Base-by-base conservation (phyloP, 2,888 invertebrate genomes). In the Pristionchus fissidentatus region DNA sequence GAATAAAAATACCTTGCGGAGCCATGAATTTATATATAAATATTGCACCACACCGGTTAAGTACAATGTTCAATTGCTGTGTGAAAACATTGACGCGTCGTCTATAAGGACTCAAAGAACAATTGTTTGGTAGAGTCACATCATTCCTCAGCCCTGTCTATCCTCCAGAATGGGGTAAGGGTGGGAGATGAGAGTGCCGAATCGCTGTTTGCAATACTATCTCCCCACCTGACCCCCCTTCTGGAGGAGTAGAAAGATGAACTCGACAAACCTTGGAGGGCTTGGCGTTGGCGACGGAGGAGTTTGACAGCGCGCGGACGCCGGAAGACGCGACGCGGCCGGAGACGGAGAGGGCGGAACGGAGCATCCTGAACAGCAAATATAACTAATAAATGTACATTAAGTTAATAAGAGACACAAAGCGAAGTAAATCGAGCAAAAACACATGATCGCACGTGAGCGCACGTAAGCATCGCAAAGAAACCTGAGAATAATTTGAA, bases 281-380 rank as follows among this genome's bases (percentile, higher is more conserved):
- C 41, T 57, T 78, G 26, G 57, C 13, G 41, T 62, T 41, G 38
- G 46, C 60, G 22, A 49, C 62, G 35, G 62, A 13, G 41, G 79
- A 43, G 55, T 38, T 57, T 29, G 79, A 79, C 55, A 79, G 41
- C 26, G 79, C n/a, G n/a, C 79, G 79, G 32, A 41, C 57, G 41
- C 79, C 79, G 13, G 79, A 22, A n/a, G n/a, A n/a, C 26, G 79
- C 79, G 41, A 79, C 29, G 26, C 79, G 79, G 57, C 55, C 32
- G 5, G 79, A 79, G 57, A 79, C 79, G 41, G 79, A 55, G 41
- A 81, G 43, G 22, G 46, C 62, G 43, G 80, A 81, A 15, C 80
- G 80, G 62, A 81, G 46, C 80, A 81, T 81, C 26, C 80, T 62
- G 43, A 46, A 3, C 1, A 22, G 26, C 19, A 35, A 57, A 43